Conservation (phyloP, 2,113 vertebrate genomes). For the Pseudolaguvia tuberculata region DNA sequence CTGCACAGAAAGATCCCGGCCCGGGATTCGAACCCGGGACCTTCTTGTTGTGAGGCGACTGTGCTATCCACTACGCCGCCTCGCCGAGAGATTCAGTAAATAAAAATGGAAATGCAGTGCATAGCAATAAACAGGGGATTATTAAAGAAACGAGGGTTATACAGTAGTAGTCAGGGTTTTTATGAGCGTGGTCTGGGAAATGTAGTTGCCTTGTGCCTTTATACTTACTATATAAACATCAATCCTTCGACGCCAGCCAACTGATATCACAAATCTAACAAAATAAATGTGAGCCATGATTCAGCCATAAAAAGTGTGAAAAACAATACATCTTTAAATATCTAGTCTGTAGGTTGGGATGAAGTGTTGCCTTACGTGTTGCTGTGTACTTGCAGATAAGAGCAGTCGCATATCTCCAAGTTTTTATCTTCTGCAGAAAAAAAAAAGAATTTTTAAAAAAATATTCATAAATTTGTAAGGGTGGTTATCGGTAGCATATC, state of each 20-base stretch:
- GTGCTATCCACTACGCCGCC: too few species aligned
- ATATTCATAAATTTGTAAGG: too few species aligned
- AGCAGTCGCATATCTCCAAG: constrained; percentile 67
- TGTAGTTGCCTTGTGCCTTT: constrained; percentile 34
- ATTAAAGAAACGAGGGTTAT: constrained; percentile 31
- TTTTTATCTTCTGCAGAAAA: constrained; percentile 1
- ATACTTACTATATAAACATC: constrained; percentile 72
- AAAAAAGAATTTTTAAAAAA: background rate
- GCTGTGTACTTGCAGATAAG: constrained; percentile 65
- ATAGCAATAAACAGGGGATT: constrained; percentile 26
- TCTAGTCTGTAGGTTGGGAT: background rate
- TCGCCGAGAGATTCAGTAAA: constrained; percentile 32
- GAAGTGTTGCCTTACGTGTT: constrained; percentile 64
- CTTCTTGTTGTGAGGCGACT: too few species aligned
- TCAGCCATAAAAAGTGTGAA: constrained; percentile 35
- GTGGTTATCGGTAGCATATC: too few species aligned
- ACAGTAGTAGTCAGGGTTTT: constrained; percentile 25
- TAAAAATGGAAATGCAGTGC: constrained; percentile 34
- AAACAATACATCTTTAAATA: background rate
- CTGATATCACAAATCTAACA: constrained; percentile 67
- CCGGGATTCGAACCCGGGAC: too few species aligned
- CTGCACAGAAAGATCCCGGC: too few species aligned
- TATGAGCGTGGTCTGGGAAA: constrained; percentile 41
- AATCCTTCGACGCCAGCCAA: constrained; percentile 70
- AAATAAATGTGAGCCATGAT: constrained; percentile 48